Conservation (phyloP, 2,888 invertebrate genomes). For the Platerodrilus igneus region DNA sequence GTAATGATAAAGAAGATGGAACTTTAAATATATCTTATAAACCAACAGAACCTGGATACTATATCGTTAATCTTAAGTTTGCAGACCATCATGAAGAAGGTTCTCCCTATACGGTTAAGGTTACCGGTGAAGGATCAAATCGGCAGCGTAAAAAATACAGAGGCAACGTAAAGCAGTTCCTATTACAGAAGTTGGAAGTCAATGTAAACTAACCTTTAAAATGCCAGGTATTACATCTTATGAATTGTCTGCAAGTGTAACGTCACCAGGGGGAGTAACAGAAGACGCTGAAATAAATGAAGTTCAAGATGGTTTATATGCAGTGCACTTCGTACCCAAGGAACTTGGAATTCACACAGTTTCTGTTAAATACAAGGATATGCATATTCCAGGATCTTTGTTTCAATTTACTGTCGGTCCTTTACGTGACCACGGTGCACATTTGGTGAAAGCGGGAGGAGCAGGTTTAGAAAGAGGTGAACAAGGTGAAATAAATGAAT, state of each 20-base stretch:
- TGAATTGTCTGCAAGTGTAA: slow-evolving; percentile 88
- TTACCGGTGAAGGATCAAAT: slow-evolving; percentile 89
- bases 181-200: slow-evolving; percentile 91
- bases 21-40: slow-evolving; percentile 92
- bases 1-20: slow-evolving; percentile 93
- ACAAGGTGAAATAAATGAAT: slow-evolving; percentile 67
- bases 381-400: slow-evolving; percentile 96
- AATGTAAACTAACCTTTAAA: slow-evolving; percentile 94
- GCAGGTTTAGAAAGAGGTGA: slow-evolving; percentile 89
- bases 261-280: slow-evolving; percentile 88
- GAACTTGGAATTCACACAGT: slow-evolving; percentile 96
- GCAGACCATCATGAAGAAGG: slow-evolving; percentile 97
- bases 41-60: slow-evolving; percentile 96
- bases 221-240: slow-evolving; percentile 94
- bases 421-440: slow-evolving; percentile 89
- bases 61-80: slow-evolving; percentile 95
- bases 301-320: slow-evolving; percentile 85
- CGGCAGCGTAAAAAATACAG: slow-evolving; percentile 90
- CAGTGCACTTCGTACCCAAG: slow-evolving; percentile 92
- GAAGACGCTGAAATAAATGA: slow-evolving; percentile 94
- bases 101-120: slow-evolving; percentile 88
- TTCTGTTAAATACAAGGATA: slow-evolving; percentile 93
- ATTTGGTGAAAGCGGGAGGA: slow-evolving; percentile 95
- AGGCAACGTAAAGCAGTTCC: slow-evolving; percentile 89
- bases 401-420: slow-evolving; percentile 99